These are phyloP conservation scores for Lasioglossum morio DNA, from an alignment of 2,888 invertebrate genomes.

Conservation along the genomic window DNA sequence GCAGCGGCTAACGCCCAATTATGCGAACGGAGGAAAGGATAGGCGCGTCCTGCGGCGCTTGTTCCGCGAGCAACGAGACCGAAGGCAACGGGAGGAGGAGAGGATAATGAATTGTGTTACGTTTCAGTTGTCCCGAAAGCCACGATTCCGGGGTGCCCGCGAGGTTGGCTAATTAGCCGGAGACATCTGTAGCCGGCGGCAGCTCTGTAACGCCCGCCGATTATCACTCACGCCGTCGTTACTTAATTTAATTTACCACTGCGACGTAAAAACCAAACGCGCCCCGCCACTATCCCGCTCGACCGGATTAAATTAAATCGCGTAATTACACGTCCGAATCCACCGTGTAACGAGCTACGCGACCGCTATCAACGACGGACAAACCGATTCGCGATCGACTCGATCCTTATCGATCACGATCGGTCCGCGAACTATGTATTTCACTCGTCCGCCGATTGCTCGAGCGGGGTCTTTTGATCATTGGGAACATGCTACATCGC, in stretches of 20 bases:
- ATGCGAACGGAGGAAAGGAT: conserved; percentile 46
- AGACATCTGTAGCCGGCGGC: conserved; percentile 81
- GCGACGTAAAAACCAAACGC: conserved; percentile 9
- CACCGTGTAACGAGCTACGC: neutral
- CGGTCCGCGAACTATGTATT: neutral
- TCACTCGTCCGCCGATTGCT: neutral
- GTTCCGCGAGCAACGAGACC: conserved; percentile 70
- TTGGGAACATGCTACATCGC: neutral
- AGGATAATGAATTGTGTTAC: conserved; percentile 82
- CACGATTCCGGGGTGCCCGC: conserved; percentile 76
- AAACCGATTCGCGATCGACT: neutral
- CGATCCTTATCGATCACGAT: neutral
- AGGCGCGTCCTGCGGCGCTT: conserved; percentile 36
- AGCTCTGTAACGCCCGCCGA: conserved; percentile 66
- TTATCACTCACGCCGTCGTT: conserved; percentile 42
- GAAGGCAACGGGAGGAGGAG: conserved; percentile 68
- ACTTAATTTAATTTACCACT: conserved; percentile 42
- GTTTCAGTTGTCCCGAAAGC: conserved; percentile 80
- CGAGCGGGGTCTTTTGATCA: neutral
- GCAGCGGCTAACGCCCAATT: conserved; percentile 59
- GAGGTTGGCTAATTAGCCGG: conserved; percentile 80
- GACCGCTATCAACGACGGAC: neutral
- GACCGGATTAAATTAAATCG: conserved; percentile 28
- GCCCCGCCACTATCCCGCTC: neutral
- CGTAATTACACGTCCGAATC: conserved; percentile 21